Base-by-base conservation (phyloP, 2,888 invertebrate species). In the Ganaspis brasiliensis region DNA sequence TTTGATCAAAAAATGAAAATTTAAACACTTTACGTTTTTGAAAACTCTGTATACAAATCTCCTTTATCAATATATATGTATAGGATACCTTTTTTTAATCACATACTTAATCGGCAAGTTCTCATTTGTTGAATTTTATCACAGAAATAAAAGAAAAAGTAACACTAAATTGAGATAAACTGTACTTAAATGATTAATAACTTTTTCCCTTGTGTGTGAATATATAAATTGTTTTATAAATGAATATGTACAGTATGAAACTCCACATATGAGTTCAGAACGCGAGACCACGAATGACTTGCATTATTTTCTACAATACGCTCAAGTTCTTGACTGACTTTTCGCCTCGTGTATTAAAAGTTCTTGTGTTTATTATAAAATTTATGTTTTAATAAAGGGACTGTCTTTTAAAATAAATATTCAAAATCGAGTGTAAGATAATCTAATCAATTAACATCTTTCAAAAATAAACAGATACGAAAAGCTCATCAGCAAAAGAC, bases 291-390 rank as follows among this genome's bases (percentile, higher is more conserved):
- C 57, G 57, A 57, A 57, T 57, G 57, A 57, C 57, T 76, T 67
- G 72, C 55, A 49, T 49, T 70, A 57, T 72, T 73, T 78, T 76
- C 76, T 63, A n/a, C n/a, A 52, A 52, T 57, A 57, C 57, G 26
- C 21, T 57, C 1, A 31, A 57, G 8, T 4, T 31, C 26, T 24
- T 57, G n/a, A n/a, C n/a, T 31, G 52, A 52, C 52, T 16, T 52
- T 52, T 52, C n/a, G n/a, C 8, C 6, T 8, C 19, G 8, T 52
- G 12, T 31, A 24, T 14, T 35, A 74, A 63, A 74, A 73, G 26
- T 57, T 57, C 21, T 21, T n/a, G 8, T 26, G n/a, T 31, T n/a
- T 3, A 14, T 57, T 26, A 31, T 57, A 14, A 1, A 57, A 21
- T 57, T n/a, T 31, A 4, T 14, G 12, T 26, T 8, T 31, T 26